Percentiles rank a stretch among this genome's conserved stretches.
These are phyloP conservation scores for Eubucco bourcierii DNA, from an alignment of 2,113 vertebrate genomes.

Conservation along the genomic window DNA sequence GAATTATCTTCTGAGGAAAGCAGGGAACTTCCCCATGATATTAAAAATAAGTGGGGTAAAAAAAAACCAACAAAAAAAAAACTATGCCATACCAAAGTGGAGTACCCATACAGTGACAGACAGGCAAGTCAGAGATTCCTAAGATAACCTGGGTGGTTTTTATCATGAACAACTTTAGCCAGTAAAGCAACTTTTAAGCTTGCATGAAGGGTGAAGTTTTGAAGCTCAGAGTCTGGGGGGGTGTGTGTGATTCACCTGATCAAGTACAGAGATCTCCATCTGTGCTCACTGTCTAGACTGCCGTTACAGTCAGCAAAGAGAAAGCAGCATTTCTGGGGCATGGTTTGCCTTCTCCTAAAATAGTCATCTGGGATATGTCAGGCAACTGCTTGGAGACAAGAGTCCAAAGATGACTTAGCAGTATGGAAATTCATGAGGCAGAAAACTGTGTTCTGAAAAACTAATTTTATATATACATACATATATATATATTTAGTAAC, in stretches of 20 bases:
- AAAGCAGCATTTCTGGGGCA: conserved; percentile 62
- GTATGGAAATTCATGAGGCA: conserved; percentile 38
- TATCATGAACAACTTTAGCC: background rate
- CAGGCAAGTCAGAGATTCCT: background rate
- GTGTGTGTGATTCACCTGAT: conserved; percentile 58
- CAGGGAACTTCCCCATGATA: background rate
- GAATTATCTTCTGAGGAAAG: background rate
- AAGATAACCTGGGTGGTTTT: background rate
- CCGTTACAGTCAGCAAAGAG: conserved; percentile 43
- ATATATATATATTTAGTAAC: background rate
- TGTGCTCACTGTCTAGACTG: conserved; percentile 59
- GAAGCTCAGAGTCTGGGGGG: conserved; percentile 22
- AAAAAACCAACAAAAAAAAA: too few relatives aligned
- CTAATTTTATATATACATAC: background rate
- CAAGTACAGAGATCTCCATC: conserved; percentile 61
- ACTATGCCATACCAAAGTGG: background rate
- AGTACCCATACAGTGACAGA: background rate
- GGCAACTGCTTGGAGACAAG: conserved; percentile 43
- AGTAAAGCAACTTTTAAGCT: conserved; percentile 18
- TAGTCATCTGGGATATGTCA: conserved; percentile 50
- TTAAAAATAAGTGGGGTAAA: background rate
- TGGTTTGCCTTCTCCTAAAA: conserved; percentile 59
- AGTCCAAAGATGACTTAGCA: conserved; percentile 60
- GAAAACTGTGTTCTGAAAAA: conserved; percentile 24
- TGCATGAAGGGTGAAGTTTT: conserved; percentile 23